Evolutionary conservation across 2,797 vertebrate genomes (phyloP).

Genomic region (Clarias laeviceps): DNA sequence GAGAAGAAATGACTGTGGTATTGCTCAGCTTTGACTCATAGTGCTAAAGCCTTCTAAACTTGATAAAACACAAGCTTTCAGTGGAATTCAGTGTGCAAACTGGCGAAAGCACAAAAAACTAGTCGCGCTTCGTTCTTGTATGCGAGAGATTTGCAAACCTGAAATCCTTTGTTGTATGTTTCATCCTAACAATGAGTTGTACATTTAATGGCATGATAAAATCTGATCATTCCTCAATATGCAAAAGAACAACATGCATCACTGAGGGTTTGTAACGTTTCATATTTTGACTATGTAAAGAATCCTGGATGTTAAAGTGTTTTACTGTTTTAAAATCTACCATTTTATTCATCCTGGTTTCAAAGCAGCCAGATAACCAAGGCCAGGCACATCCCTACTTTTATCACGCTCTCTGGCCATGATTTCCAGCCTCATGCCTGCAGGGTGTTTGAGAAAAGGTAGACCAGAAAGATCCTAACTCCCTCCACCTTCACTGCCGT

Average conservation of each 20-base stretch:
- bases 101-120: neutral
- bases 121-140: neutral
- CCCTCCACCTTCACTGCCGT: conserved; percentile 13
- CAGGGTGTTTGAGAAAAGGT: conserved; percentile 40
- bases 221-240: neutral
- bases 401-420: neutral
- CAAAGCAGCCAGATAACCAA: conserved; percentile 3
- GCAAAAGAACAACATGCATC: neutral
- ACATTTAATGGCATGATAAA: neutral
- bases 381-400: neutral
- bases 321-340: too few relatives aligned
- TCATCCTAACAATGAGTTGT: neutral
- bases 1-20: neutral
- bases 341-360: neutral
- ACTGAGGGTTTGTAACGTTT: neutral
- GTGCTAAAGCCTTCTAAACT: neutral
- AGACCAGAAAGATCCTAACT: conserved; percentile 18
- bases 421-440: neutral
- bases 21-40: conserved; percentile 34
- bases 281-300: neutral
- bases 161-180: neutral
- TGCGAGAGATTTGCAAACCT: neutral
- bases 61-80: neutral
- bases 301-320: neutral
- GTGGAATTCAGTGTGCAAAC: conserved; percentile 3